These are phyloP conservation scores for Salvelinus sp. DNA, from an alignment of 2,113 vertebrate genomes.

Conservation along the genomic window DNA sequence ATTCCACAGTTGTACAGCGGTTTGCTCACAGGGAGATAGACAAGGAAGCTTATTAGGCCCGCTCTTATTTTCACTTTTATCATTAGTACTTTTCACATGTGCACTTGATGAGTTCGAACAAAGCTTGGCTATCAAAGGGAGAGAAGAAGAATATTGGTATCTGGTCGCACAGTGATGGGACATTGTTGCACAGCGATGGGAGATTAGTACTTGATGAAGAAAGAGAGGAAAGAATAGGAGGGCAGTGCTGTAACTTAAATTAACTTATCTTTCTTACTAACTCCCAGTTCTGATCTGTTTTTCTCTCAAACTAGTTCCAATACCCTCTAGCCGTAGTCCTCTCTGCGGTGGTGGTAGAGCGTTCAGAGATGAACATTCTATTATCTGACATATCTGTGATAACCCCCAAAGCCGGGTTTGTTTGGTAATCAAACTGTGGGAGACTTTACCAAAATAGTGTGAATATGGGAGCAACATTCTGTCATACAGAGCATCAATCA, in stretches of 20 bases:
- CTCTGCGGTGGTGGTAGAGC: too few species aligned
- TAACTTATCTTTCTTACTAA: conserved; percentile 4
- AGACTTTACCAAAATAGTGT: too few species aligned
- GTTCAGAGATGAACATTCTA: too few species aligned
- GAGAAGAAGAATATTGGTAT: conserved; percentile 5
- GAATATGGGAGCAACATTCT: too few species aligned
- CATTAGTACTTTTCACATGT: conserved; percentile 4
- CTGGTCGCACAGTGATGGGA: neutral
- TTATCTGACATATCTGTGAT: too few species aligned
- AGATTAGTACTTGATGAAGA: neutral
- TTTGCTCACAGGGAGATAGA: neutral
- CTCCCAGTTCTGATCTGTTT: conserved; percentile 9
- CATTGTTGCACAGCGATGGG: conserved; percentile 4
- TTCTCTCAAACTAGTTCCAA: conserved; percentile 27
- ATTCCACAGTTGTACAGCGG: neutral
- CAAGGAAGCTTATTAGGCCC: conserved; percentile 2
- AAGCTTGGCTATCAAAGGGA: neutral
- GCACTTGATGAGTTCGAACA: conserved; percentile 4
- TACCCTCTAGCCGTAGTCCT: conserved; percentile 36
- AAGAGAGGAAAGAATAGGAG: conserved; percentile 14
- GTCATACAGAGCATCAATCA: too few species aligned
- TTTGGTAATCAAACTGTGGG: too few species aligned
- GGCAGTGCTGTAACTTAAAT: conserved; percentile 33
- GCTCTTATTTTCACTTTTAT: conserved; percentile 29
- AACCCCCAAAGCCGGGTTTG: too few species aligned